A percentile compares a stretch with the other conserved stretches of the same genome.
Conservation (phyloP, 2,797 vertebrate genomes). For the Trichosurus vulpecula region DNA sequence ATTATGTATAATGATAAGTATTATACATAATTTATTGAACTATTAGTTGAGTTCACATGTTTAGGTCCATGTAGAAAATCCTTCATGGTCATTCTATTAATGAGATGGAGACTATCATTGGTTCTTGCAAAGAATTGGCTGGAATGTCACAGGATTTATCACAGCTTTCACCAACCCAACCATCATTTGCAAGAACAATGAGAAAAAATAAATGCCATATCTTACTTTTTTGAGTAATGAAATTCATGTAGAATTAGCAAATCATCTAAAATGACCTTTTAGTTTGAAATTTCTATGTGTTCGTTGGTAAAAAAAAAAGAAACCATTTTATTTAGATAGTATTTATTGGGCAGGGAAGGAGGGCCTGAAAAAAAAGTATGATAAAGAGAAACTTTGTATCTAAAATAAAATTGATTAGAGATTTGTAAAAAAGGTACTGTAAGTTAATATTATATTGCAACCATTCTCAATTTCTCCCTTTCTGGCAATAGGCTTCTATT, state of each 20-base stretch:
- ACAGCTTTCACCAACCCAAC: background rate
- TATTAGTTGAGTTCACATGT: background rate
- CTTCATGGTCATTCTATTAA: background rate
- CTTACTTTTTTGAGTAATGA: too few species aligned
- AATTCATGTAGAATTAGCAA: background rate
- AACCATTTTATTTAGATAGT: background rate
- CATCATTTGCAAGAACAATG: background rate
- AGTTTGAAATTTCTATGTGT: background rate
- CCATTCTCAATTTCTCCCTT: background rate
- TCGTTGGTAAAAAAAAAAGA: background rate
- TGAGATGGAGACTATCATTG: too few species aligned
- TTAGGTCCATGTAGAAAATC: background rate
- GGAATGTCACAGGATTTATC: background rate
- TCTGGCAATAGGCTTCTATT: rapidly evolving
- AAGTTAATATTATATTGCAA: background rate
- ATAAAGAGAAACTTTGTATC: background rate
- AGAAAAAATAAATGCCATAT: background rate
- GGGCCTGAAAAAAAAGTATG: background rate
- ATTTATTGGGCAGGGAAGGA: too few species aligned
- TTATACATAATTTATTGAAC: background rate
- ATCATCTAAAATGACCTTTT: background rate
- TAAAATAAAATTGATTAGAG: background rate
- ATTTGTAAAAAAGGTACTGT: background rate
- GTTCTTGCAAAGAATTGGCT: background rate
- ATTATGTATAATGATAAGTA: background rate